Percentiles rank a stretch among this genome's conserved stretches.
Conservation (phyloP, 2,113 vertebrate species). For the Macroglossus sobrinus region DNA sequence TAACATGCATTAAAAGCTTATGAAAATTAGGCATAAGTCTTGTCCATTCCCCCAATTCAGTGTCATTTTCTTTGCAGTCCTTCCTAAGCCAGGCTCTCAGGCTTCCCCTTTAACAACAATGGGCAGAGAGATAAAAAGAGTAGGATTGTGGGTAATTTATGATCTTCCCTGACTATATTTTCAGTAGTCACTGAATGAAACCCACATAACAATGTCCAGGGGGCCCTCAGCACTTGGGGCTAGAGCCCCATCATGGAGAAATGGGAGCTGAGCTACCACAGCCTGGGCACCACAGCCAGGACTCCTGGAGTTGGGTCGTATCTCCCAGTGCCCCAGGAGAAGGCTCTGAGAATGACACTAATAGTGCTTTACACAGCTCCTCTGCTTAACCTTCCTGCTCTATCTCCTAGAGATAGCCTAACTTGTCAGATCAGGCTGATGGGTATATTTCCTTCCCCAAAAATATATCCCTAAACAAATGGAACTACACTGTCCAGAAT, state of each 20-base stretch:
- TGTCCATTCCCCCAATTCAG: not conserved
- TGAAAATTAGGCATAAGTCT: not conserved
- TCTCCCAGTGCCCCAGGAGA: rapidly evolving
- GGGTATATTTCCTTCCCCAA: not conserved
- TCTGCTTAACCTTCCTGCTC: not conserved
- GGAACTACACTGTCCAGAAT: not conserved
- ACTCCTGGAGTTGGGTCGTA: not conserved
- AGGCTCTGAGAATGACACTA: not conserved
- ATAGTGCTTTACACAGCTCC: not conserved
- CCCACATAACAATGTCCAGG: not conserved
- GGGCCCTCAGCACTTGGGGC: not conserved
- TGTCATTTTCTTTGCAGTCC: not conserved
- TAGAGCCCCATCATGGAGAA: not conserved
- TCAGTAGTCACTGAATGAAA: not conserved
- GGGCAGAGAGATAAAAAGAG: not conserved
- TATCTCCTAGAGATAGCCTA: not conserved
- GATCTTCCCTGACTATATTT: not conserved
- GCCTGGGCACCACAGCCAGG: not conserved
- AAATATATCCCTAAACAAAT: not conserved
- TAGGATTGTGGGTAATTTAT: not conserved
- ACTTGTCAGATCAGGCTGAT: not conserved
- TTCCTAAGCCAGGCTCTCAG: not conserved
- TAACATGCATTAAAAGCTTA: not conserved
- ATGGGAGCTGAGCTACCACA: not conserved
- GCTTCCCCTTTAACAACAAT: not conserved